Base-by-base conservation (phyloP, 1,140 invertebrate genomes). In the Dreissena polymorpha region DNA sequence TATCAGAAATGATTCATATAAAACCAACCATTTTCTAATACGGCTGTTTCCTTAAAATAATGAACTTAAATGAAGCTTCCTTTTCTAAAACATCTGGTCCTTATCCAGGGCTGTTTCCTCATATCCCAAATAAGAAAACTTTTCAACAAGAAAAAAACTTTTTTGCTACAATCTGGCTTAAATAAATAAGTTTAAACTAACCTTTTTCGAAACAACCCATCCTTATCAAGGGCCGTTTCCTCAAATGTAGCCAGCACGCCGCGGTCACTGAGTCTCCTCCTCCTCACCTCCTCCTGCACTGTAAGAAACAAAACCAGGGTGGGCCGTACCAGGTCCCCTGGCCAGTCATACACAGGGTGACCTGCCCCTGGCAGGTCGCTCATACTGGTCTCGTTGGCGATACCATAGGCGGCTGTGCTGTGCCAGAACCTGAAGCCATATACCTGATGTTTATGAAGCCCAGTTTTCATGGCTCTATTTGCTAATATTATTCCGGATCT, bases 401-500 rank as follows among this genome's bases (percentile, higher is more conserved):
- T 89, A 16, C 87, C 90, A 83, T 90, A 90, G 0, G 90, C 90
- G 83, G 89, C 85, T 51, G 89, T 90, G 69, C 90, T 90, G 64
- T 90, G 90, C 90, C 90, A 90, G 53, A 77, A 90, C 55, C 90
- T 90, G 67, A 5, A 64, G 39, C 12, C 39, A 39, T 39, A 39
- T 5, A 8, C 39, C 39, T 39, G 39, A 39, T 39, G 39, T 2
- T 39, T 2, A 39, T 39, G 39, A 39, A 5, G 39, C 39, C 39
- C 2, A 39, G 39, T 8, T 39, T 39, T 39, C 39, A 39, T n/a
- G n/a, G n/a, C 39, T 2, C 8, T 8, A 39, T 39, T 39, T 39
- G 3, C 39, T 39, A 39, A 5, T 39, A 39, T 5, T 39, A 39
- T 39, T 5, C 39, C 39, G 8, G 39, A 39, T 39, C 39, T 39